Base-by-base conservation (phyloP, 2,888 invertebrate species). In the Odontomyia ornata region DNA sequence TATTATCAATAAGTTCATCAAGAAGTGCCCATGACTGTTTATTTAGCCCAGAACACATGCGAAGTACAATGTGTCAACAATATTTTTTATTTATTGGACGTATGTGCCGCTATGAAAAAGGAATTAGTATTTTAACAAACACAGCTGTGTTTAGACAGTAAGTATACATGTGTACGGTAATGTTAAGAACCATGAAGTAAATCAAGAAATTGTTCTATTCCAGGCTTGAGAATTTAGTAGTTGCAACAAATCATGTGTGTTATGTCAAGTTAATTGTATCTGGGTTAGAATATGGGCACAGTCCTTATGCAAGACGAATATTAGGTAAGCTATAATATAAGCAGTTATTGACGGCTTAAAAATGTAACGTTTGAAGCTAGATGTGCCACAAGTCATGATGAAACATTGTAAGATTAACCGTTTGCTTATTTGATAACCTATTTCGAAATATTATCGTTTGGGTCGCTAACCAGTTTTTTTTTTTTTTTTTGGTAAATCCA, bases 61-160 rank as follows among this genome's bases (percentile, higher is more conserved):
- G 92, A 81, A 95, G 93, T 82, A 96, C 97, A 0, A 93, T 96
- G 88, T 95, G 96, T 84, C 97, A 97, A 86, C 94, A 94, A 88
- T 98, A 98, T 88, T 98, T 98, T 87, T 89, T 98, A 62, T 95
- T 97, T 84, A 91, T 98, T 79, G 98, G 98, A 0, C 93, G 95
- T 81, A 89, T 98, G 82, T 93, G 93, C 81, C 92, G 93, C 80
- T 90, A 91, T 7, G 89, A 90, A 75, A 88, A 89, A 64, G 95
- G 95, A 1, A 87, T 92, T 57, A 89, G 89, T 80, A 89, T 93
- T 75, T 89, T 98, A 67, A 93, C 93, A 80, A 91, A 91, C 82
- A 90, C 93, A 64, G 91, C 91, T 71, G 89, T 95, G 80, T 93
- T 93, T 85, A 91, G 93, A 83, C 91, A 91, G 94, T 94, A 86